phyloP scores from a whole-genome alignment of 2,797 vertebrate species.

The Cossypha niveicapilla region DNA sequence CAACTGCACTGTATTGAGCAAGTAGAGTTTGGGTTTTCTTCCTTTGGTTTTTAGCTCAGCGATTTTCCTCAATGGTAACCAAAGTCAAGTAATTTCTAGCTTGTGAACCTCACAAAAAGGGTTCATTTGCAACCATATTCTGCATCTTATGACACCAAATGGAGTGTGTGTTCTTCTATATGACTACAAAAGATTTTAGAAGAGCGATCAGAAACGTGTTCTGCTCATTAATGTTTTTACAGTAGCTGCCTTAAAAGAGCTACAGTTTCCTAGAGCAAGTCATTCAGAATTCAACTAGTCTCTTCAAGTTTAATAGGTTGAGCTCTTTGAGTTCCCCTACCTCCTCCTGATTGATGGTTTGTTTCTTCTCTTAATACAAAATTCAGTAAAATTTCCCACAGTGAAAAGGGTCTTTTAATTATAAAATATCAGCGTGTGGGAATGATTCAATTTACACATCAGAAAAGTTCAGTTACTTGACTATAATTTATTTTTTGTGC shows the following conservation, averaged over 20 bases:
- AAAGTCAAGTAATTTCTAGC: conserved; percentile 58
- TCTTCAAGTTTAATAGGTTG: conserved; percentile 58
- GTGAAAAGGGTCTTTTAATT: conserved; percentile 71
- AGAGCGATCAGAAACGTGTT: conserved; percentile 25
- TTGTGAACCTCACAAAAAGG: conserved; percentile 50
- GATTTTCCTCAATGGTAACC: conserved; percentile 64
- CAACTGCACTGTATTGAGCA: conserved; percentile 17
- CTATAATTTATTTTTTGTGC: conserved; percentile 65
- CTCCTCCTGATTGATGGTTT: conserved; percentile 63
- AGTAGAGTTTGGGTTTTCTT: conserved; percentile 1
- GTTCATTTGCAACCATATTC: conserved; percentile 59
- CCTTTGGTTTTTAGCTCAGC: conserved; percentile 20
- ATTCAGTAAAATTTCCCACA: conserved; percentile 63
- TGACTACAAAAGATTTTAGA: conserved; percentile 62
- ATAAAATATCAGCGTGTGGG: conserved; percentile 62
- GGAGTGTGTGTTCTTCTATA: conserved; percentile 56
- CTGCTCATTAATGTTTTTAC: conserved; percentile 51
- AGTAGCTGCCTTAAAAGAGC: conserved; percentile 46
- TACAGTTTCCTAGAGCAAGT: conserved; percentile 50
- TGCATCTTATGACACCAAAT: conserved; percentile 55
- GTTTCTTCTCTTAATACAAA: conserved; percentile 70
- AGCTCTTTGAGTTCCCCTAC: conserved; percentile 57
- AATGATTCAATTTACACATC: conserved; percentile 69
- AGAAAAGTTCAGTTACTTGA: conserved; percentile 61
- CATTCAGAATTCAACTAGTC: conserved; percentile 21